These are phyloP conservation scores for Carlito syrichta DNA, from an alignment of 2,113 vertebrate species.

Conservation along the genomic window DNA sequence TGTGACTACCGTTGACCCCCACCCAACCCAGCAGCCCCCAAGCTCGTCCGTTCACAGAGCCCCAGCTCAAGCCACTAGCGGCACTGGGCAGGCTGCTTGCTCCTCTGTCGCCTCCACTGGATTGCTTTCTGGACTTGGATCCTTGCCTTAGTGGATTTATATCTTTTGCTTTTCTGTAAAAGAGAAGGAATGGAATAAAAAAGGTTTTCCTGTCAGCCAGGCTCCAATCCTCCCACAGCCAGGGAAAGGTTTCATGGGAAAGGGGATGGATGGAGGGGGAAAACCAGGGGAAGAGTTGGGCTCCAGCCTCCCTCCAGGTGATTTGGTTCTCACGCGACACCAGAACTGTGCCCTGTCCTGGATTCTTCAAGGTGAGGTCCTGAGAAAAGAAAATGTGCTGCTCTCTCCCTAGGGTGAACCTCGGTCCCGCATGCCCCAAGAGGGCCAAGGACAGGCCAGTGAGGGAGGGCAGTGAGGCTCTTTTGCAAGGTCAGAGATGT, in stretches of 20 bases:
- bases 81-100: neutral
- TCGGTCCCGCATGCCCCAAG: neutral
- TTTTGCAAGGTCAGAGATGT: neutral
- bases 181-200: neutral
- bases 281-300: neutral
- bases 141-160: neutral
- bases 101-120: neutral
- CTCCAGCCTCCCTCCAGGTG: neutral
- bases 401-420: neutral
- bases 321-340: neutral
- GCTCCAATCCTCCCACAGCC: neutral
- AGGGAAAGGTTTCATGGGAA: neutral
- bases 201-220: neutral
- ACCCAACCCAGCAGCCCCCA: neutral
- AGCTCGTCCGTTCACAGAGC: rapidly evolving
- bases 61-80: neutral
- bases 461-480: neutral
- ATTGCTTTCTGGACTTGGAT: neutral
- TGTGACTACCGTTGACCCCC: neutral
- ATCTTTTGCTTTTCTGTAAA: constrained; percentile 4
- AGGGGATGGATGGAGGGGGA: neutral
- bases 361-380: neutral
- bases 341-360: neutral
- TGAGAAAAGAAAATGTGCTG: neutral
- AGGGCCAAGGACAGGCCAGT: neutral